Percentiles rank a stretch among this genome's conserved stretches.
Conservation (phyloP, 2,113 vertebrate genomes). For the Gracilinanus agilis region DNA sequence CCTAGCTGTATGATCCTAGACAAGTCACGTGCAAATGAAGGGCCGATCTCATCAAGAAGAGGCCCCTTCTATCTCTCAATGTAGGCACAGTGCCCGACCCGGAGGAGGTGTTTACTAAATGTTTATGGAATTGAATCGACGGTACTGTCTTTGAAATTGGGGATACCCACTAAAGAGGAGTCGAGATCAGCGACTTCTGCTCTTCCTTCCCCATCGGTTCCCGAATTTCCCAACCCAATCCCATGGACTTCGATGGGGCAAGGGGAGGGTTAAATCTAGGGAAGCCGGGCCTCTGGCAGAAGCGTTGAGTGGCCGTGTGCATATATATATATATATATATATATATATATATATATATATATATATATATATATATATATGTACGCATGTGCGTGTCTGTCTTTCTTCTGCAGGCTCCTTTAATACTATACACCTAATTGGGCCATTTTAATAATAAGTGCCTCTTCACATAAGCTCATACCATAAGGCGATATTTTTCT, state of each 20-base stretch:
- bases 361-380: too few species aligned
- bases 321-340: too few species aligned
- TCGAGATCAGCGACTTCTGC: neutral
- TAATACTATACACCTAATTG: conserved; percentile 51
- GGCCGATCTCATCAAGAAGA: neutral
- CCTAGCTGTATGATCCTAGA: neutral
- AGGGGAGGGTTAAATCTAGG: neutral
- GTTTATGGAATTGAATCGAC: neutral
- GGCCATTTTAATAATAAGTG: conserved; percentile 63
- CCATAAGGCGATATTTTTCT: conserved; percentile 59
- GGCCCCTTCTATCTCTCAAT: neutral
- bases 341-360: too few species aligned
- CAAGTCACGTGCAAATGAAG: neutral
- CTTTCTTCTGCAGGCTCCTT: conserved; percentile 27
- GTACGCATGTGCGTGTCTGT: neutral
- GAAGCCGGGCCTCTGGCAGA: neutral
- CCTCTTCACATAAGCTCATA: conserved; percentile 57
- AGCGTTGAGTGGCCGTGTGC: neutral
- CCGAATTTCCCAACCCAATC: neutral
- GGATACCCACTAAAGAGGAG: neutral
- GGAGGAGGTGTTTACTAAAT: neutral
- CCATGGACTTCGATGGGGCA: neutral
- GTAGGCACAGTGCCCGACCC: neutral
- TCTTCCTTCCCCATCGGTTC: neutral
- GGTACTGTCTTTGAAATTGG: neutral